These are phyloP conservation scores for Ophion costatus DNA, from an alignment of 2,888 invertebrate genomes.

Conservation along the genomic window DNA sequence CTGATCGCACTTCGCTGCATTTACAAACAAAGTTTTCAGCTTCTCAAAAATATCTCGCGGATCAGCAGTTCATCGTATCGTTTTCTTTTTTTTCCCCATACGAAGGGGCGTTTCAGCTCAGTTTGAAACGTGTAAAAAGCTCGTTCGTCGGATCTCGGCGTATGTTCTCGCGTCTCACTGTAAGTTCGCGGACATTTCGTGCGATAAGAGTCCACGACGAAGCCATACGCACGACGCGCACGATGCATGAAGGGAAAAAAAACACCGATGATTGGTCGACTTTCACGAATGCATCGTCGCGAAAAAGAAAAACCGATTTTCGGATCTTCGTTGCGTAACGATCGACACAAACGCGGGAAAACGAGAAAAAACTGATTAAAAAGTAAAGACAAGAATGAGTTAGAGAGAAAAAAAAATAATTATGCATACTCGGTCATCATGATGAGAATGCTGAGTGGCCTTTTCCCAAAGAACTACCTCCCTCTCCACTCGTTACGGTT, in stretches of 20 bases:
- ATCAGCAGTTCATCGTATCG: no score
- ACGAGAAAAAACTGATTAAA: background rate
- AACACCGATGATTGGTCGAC: conserved; percentile 44
- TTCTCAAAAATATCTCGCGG: background rate
- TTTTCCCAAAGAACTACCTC: conserved; percentile 57
- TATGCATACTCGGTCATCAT: conserved; percentile 74
- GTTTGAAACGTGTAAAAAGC: no score
- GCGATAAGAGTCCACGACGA: conserved; percentile 28
- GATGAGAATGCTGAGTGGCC: conserved; percentile 62
- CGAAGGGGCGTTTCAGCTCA: no score
- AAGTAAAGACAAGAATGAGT: background rate
- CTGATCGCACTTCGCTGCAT: conserved; percentile 22
- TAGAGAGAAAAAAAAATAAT: conserved; percentile 27
- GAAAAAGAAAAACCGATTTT: background rate
- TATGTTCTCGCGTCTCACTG: conserved; percentile 42
- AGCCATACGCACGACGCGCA: conserved; percentile 47
- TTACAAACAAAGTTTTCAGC: background rate
- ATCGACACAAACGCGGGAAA: background rate
- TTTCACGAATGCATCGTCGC: conserved; percentile 45
- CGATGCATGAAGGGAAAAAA: background rate
- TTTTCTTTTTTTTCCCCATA: background rate
- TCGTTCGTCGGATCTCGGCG: background rate
- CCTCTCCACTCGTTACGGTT: conserved; percentile 51
- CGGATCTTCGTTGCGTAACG: conserved; percentile 34
- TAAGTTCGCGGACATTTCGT: conserved; percentile 18